These are phyloP conservation scores for Apistogramma diplotaenia DNA, from an alignment of 2,113 vertebrate species.

Conservation along the genomic window DNA sequence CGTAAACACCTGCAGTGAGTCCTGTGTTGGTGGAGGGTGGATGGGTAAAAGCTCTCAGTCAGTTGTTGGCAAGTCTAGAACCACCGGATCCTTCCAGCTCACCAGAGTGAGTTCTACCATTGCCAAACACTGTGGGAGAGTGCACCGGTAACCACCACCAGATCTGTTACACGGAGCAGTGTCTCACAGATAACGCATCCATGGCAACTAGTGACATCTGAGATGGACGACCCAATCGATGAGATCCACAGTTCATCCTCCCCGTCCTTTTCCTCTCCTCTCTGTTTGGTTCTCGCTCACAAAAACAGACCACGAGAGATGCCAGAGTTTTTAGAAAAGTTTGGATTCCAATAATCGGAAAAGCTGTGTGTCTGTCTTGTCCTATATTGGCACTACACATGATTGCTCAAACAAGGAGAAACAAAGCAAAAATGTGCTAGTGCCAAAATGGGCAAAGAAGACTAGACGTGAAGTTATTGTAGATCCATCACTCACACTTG, in stretches of 20 bases:
- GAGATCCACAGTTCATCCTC: constrained; percentile 15
- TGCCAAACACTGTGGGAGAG: constrained; percentile 93
- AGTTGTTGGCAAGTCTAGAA: constrained; percentile 99
- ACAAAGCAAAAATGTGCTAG: constrained; percentile 99
- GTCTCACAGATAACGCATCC: constrained; percentile 35
- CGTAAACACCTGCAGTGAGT: background rate
- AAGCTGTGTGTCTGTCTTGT: constrained; percentile 75
- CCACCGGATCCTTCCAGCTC: constrained; percentile 97
- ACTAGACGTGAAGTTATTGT: background rate
- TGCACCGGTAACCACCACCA: background rate
- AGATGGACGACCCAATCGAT: constrained; percentile 44
- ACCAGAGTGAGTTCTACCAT: constrained; percentile 99
- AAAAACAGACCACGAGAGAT: background rate
- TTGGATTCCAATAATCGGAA: background rate
- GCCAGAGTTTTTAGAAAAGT: background rate
- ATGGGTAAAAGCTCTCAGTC: constrained; percentile 70
- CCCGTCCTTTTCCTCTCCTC: background rate
- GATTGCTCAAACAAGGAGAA: constrained; percentile 88
- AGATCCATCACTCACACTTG: background rate
- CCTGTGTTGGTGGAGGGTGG: background rate
- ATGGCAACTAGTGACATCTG: constrained; percentile 49
- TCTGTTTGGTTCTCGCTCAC: background rate
- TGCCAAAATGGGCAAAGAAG: constrained; percentile 96
- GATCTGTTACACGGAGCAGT: constrained; percentile 42
- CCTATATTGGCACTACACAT: constrained; percentile 99